Percentiles rank a stretch among this genome's conserved stretches.
Conservation (phyloP, 2,113 vertebrate genomes). For the Lampris incognitus region DNA sequence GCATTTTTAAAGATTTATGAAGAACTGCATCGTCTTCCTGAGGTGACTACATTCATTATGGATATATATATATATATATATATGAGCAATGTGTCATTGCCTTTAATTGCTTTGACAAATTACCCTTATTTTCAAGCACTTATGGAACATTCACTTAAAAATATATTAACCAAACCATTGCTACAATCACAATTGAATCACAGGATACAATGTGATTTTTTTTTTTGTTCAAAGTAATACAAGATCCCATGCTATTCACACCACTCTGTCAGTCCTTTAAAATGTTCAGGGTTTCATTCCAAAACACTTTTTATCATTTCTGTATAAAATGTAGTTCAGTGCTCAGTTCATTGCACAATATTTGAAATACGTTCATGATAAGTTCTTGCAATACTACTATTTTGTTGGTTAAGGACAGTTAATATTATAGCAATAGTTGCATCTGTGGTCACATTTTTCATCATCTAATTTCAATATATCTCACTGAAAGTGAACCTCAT, state of each 20-base stretch:
- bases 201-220: neutral
- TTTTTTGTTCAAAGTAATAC: slow-evolving; percentile 1
- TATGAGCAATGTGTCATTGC: slow-evolving; percentile 33
- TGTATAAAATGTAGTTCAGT: neutral
- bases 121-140: slow-evolving; percentile 13
- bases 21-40: slow-evolving; percentile 57
- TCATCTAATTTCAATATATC: neutral
- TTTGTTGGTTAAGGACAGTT: neutral
- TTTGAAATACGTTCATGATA: no score
- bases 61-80: slow-evolving; percentile 25
- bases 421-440: neutral
- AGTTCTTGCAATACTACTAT: neutral
- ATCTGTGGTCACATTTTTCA: neutral
- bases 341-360: no score
- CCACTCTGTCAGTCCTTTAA: slow-evolving; percentile 3
- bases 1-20: slow-evolving; percentile 63
- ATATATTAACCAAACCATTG: slow-evolving; percentile 36
- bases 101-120: slow-evolving; percentile 39
- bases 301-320: neutral
- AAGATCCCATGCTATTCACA: neutral
- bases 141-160: slow-evolving; percentile 24
- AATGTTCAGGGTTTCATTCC: neutral
- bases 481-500: neutral
- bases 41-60: slow-evolving; percentile 27
- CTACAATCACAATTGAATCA: slow-evolving; percentile 15